These are phyloP conservation scores for Cryptus armator DNA, from an alignment of 2,888 invertebrate genomes.

Conservation along the genomic window DNA sequence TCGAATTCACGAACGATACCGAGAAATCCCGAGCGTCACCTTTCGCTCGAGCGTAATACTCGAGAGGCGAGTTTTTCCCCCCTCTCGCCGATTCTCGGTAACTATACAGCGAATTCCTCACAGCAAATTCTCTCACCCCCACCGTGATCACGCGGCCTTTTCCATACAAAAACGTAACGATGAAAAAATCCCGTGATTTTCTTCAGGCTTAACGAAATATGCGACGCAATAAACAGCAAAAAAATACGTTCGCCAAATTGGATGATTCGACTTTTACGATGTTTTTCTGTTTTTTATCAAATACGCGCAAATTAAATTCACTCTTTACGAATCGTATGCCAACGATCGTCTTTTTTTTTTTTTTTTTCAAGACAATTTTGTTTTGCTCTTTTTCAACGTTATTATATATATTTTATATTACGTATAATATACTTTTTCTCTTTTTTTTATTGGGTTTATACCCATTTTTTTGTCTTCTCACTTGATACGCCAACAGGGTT, in stretches of 20 bases:
- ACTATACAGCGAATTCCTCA: background rate
- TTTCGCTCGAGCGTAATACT: background rate
- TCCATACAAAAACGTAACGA: background rate
- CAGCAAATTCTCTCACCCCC: constrained; percentile 8
- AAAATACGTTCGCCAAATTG: background rate
- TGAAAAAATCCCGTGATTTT: constrained; percentile 11
- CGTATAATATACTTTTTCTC: constrained; percentile 2
- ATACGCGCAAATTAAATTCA: constrained; percentile 46
- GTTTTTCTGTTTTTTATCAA: background rate
- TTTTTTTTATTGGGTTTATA: constrained; percentile 39
- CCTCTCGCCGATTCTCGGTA: background rate
- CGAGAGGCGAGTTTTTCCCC: background rate
- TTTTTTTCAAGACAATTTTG: background rate
- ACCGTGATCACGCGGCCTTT: constrained; percentile 16
- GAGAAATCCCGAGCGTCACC: constrained; percentile 45
- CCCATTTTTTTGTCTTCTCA: constrained; percentile 44
- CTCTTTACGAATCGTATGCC: constrained; percentile 29
- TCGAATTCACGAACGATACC: constrained; percentile 43
- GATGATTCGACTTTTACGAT: background rate
- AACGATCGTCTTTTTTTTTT: constrained; percentile 3
- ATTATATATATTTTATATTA: background rate
- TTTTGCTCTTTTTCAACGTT: background rate
- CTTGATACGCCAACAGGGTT: constrained; percentile 42
- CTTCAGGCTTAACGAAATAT: constrained; percentile 7
- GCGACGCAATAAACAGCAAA: constrained; percentile 11